These are phyloP conservation scores for Chrysina gloriosa DNA, from an alignment of 2,888 invertebrate species.

Conservation along the genomic window DNA sequence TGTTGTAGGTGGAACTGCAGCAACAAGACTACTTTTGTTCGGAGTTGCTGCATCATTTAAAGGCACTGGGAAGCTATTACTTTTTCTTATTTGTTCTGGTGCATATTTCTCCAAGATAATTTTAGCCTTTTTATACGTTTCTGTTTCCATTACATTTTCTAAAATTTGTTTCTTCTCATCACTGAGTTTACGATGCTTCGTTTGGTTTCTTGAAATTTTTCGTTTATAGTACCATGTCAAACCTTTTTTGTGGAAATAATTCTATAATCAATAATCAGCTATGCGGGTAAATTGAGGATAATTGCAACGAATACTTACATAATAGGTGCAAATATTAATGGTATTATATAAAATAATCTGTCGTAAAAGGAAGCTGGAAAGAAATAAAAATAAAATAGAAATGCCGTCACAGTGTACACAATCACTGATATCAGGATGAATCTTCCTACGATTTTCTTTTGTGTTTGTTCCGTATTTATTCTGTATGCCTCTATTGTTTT, in stretches of 20 bases:
- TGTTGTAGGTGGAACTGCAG: constrained; percentile 33
- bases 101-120: constrained; percentile 90
- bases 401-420: constrained; percentile 76
- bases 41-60: constrained; percentile 37
- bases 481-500: constrained; percentile 84
- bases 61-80: constrained; percentile 39
- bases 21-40: constrained; percentile 28
- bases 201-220: constrained; percentile 82
- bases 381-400: constrained; percentile 83
- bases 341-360: constrained; percentile 80
- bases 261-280: constrained; percentile 64
- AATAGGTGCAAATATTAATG: constrained; percentile 83
- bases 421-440: constrained; percentile 79
- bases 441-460: constrained; percentile 84
- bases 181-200: constrained; percentile 76
- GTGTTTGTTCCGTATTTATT: constrained; percentile 81
- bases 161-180: constrained; percentile 89
- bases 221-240: constrained; percentile 91
- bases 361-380: constrained; percentile 81
- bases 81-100: constrained; percentile 69
- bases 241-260: constrained; percentile 81
- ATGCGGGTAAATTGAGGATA: neutral
- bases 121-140: constrained; percentile 95
- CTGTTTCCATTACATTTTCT: constrained; percentile 96
- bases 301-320: constrained; percentile 73